Base-by-base conservation (phyloP, 2,888 invertebrate genomes). In the Noctua pronuba region DNA sequence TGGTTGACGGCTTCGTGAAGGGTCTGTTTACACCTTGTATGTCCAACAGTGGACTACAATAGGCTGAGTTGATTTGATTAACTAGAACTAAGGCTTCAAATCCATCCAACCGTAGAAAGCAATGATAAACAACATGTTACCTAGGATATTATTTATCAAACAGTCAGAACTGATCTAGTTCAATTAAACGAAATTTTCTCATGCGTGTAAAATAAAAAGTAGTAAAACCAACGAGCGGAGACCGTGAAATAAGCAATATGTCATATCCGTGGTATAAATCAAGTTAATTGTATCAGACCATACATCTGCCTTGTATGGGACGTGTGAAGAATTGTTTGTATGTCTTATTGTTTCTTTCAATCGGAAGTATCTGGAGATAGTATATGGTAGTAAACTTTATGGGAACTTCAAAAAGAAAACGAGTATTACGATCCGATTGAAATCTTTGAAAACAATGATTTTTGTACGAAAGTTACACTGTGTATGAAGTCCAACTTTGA, bases 171-270 rank as follows among this genome's bases (percentile, higher is more conserved):
- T 31, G 55, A 86, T 49, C 52, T 35, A 79, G 82, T 82, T 82
- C 41, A 71, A 69, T 44, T 66, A 62, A 74, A 73, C 13, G 1
- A 80, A 84, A 76, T 62, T 80, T 84, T 88, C 87, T 86, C 88
- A 88, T 69, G 88, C 85, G 78, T 88, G 67, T 79, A 65, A 68
- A 79, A 82, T 77, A 86, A 86, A 85, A 83, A 86, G 73, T 75
- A 71, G 75, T 35, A 65, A 79, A 81, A 73, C 65, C 79, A 90
- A 82, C 77, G 69, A 80, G 79, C 77, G 86, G 77, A 87, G 90
- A 91, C 92, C 93, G 91, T 94, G 91, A 92, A 93, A 92, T 90
- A 77, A 90, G 88, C 83, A 86, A 85, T 86, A 86, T 85, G 87
- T 88, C 88, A 90, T 90, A 86, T 91, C 88, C 84, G 87, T 82